Conservation (phyloP, 2,113 vertebrate species). For the Centropus unirufus region DNA sequence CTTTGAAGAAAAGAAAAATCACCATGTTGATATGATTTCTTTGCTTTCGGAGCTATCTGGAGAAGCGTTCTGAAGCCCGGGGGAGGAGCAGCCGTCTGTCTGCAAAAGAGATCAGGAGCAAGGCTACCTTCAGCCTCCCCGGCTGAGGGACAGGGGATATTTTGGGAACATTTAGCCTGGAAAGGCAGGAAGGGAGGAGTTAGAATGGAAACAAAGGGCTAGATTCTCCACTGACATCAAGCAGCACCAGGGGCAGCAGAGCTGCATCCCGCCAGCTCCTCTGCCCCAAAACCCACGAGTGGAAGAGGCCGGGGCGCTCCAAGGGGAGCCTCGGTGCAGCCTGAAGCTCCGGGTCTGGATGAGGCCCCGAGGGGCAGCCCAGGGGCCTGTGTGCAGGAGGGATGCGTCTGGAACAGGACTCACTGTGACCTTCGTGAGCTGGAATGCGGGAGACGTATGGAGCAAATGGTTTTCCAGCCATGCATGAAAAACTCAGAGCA, state of each 20-base stretch:
- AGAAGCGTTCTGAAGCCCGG: not conserved
- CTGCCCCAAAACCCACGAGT: not conserved
- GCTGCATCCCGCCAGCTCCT: not conserved
- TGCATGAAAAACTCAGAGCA: not conserved
- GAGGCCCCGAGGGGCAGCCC: not conserved
- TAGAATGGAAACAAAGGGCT: not conserved
- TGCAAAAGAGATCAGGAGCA: slow-evolving; percentile 34
- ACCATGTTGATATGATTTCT: not conserved
- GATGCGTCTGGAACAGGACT: not conserved
- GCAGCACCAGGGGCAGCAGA: accelerated
- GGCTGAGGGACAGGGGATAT: not conserved
- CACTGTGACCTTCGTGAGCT: not conserved
- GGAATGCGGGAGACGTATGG: not conserved
- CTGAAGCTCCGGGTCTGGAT: not conserved
- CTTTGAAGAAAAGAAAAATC: not conserved
- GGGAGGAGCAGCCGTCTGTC: not conserved
- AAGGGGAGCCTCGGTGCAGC: accelerated
- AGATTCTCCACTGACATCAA: not conserved
- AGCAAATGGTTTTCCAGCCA: not conserved
- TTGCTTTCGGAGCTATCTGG: not conserved
- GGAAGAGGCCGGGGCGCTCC: not conserved
- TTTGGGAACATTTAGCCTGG: not conserved
- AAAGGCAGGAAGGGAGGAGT: slow-evolving; percentile 26
- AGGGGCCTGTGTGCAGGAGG: accelerated
- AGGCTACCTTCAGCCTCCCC: not conserved